These are phyloP conservation scores for Habrosyne pyritoides DNA, from an alignment of 2,888 invertebrate genomes.

Conservation along the genomic window DNA sequence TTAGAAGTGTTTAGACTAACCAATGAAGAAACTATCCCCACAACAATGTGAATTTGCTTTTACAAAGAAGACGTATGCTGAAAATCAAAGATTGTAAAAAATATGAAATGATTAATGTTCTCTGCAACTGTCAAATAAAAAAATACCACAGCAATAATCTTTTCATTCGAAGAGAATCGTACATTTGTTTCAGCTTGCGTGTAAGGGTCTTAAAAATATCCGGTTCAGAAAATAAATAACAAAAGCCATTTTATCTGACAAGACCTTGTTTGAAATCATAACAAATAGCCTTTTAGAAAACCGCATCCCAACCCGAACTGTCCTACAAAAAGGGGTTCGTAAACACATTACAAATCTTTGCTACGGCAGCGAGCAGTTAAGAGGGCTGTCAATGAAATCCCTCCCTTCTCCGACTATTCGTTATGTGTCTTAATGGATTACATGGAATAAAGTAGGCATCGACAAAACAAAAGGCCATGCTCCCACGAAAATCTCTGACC, in stretches of 20 bases:
- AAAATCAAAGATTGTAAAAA: neutral
- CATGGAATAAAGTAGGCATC: constrained; percentile 78
- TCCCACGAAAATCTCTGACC: constrained; percentile 76
- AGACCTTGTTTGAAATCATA: constrained; percentile 81
- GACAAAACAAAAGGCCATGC: constrained; percentile 77
- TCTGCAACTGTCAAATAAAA: neutral
- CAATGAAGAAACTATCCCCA: too few relatives aligned
- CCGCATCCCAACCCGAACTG: constrained; percentile 75
- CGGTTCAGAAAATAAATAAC: constrained; percentile 72
- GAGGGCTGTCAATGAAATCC: constrained; percentile 77
- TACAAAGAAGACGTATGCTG: too few relatives aligned
- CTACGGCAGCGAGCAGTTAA: constrained; percentile 67
- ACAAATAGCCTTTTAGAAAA: constrained; percentile 81
- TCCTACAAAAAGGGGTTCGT: constrained; percentile 75
- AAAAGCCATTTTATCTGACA: constrained; percentile 77
- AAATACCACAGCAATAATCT: neutral
- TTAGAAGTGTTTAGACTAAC: too few relatives aligned
- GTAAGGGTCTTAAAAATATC: constrained; percentile 63
- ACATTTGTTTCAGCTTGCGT: constrained; percentile 54
- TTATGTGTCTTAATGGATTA: constrained; percentile 81
- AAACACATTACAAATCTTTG: constrained; percentile 79
- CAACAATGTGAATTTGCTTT: too few relatives aligned
- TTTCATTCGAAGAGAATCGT: constrained; percentile 10
- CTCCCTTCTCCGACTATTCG: constrained; percentile 70
- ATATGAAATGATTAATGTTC: neutral